Evolutionary conservation across 2,797 vertebrate species (phyloP).

Genomic region (Sebastes hubbsi): DNA sequence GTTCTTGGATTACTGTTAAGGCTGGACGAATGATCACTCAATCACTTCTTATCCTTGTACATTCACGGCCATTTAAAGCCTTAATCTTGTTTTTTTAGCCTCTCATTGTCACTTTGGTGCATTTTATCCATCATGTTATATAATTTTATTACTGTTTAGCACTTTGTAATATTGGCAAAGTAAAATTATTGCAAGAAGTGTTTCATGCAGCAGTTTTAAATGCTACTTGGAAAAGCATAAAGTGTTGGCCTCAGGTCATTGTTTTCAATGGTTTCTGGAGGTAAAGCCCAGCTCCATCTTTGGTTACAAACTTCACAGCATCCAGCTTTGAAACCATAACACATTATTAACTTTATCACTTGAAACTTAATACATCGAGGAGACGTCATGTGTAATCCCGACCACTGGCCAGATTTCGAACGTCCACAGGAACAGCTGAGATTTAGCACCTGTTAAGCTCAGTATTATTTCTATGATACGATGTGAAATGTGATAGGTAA

Average conservation of each 20-base stretch:
- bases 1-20: constrained; percentile 16
- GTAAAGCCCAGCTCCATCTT: constrained; percentile 28
- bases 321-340: constrained; percentile 21
- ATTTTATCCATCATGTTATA: not conserved
- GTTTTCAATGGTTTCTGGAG: not conserved
- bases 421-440: constrained; percentile 24
- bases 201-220: not conserved
- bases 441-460: constrained; percentile 51
- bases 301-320: constrained; percentile 36
- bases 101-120: not conserved
- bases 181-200: not conserved
- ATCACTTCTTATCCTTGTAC: not conserved
- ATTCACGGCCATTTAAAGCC: not conserved
- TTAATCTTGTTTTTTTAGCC: constrained; percentile 6
- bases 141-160: not conserved
- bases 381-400: not conserved
- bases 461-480: constrained; percentile 20
- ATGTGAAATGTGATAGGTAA: constrained; percentile 46
- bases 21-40: constrained; percentile 12
- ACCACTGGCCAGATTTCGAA: constrained; percentile 28
- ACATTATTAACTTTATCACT: constrained; percentile 36
- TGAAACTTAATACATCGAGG: constrained; percentile 24
- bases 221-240: not conserved
- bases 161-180: not conserved
- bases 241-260: not conserved